Percentiles rank a stretch among this genome's conserved stretches.
phyloP scores from a whole-genome alignment of 1,140 invertebrate genomes.

The Pygmarrhopalites habei region DNA sequence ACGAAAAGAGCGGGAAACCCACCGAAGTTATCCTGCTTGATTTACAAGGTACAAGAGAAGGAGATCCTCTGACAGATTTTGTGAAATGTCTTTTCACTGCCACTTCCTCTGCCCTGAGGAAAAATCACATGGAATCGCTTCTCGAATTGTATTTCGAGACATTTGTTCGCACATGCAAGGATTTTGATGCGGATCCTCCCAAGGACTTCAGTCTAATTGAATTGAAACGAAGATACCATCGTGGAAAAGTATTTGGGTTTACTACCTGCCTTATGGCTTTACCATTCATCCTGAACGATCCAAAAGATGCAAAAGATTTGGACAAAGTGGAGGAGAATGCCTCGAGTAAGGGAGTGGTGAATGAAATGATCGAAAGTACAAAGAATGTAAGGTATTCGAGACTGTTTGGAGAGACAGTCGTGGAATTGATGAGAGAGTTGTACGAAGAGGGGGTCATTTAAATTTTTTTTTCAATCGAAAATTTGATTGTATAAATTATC shows the following conservation, averaged over 20 bases:
- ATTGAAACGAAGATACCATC: too few species aligned
- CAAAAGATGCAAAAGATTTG: neutral
- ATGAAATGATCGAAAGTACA: neutral
- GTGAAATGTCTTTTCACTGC: neutral
- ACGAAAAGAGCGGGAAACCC: slow-evolving; percentile 41
- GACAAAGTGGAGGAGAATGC: neutral
- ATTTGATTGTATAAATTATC: too few species aligned
- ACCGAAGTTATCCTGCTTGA: slow-evolving; percentile 57
- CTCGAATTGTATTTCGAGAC: slow-evolving; percentile 53
- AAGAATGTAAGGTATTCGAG: too few species aligned
- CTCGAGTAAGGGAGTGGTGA: neutral
- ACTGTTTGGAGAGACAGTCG: too few species aligned
- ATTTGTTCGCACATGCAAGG: slow-evolving; percentile 41
- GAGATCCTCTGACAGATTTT: neutral
- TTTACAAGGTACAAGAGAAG: slow-evolving; percentile 56
- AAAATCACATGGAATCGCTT: slow-evolving; percentile 51
- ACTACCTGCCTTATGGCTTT: neutral
- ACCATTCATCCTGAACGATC: neutral
- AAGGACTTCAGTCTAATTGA: neutral
- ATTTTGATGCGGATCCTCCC: neutral
- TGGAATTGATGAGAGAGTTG: too few species aligned
- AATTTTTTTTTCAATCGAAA: too few species aligned
- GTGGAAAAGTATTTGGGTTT: neutral
- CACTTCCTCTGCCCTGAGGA: slow-evolving; percentile 49
- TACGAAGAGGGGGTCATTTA: too few species aligned